These are phyloP conservation scores for Tolmerus cingulatus DNA, from an alignment of 2,888 invertebrate genomes.

Conservation along the genomic window DNA sequence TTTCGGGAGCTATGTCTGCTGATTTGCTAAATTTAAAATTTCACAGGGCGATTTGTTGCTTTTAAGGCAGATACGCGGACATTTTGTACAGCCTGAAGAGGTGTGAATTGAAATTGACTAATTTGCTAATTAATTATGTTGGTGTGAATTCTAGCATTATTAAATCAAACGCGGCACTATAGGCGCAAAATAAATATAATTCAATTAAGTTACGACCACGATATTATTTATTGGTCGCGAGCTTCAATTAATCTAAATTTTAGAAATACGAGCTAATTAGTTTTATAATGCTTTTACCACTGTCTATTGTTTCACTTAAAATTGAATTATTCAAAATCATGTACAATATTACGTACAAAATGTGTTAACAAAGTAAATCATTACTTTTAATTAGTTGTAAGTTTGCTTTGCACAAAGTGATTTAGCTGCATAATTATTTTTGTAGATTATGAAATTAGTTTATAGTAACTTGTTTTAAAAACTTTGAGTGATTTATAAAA, in stretches of 20 bases:
- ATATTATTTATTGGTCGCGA: neutral
- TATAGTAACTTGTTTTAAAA: too few relatives aligned
- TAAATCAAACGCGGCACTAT: neutral
- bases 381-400: too few relatives aligned
- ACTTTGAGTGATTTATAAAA: too few relatives aligned
- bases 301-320: neutral
- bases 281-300: neutral
- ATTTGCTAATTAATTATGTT: neutral
- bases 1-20: neutral
- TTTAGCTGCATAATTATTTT: too few relatives aligned
- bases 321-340: too few relatives aligned
- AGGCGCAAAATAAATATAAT: neutral
- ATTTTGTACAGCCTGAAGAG: neutral
- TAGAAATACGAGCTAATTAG: too few relatives aligned
- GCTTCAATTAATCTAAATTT: neutral
- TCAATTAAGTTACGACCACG: neutral
- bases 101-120: neutral
- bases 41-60: neutral
- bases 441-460: too few relatives aligned
- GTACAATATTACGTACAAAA: too few relatives aligned
- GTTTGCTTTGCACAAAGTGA: too few relatives aligned
- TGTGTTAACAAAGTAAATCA: too few relatives aligned
- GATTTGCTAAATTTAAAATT: neutral
- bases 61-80: neutral
- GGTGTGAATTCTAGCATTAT: neutral